Conservation (phyloP, 2,888 invertebrate species). For the Hirtodrosophila alboralis region DNA sequence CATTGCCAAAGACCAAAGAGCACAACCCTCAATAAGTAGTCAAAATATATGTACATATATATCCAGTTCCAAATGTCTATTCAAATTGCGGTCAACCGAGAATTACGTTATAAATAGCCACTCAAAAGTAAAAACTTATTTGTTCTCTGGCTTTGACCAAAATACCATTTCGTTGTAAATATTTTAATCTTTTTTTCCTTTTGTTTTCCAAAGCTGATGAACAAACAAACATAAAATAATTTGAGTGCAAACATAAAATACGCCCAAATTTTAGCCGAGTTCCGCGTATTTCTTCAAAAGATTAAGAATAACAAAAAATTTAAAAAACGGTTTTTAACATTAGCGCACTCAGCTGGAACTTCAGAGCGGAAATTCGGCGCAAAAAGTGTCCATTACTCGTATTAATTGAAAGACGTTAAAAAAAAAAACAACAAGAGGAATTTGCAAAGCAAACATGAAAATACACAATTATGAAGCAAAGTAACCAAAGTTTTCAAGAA, state of each 20-base stretch:
- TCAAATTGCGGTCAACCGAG: slow-evolving; percentile 70
- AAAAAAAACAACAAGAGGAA: slow-evolving; percentile 17
- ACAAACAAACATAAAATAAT: slow-evolving; percentile 8
- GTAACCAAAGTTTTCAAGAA: slow-evolving; percentile 24
- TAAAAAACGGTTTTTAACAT: slow-evolving; percentile 38
- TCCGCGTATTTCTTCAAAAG: slow-evolving; percentile 15
- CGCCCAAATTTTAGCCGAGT: slow-evolving; percentile 23
- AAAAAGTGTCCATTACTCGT: slow-evolving; percentile 74
- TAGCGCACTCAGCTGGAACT: slow-evolving; percentile 70
- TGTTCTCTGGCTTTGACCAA: slow-evolving; percentile 41
- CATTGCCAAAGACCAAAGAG: slow-evolving; percentile 29
- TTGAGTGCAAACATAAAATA: slow-evolving; percentile 29
- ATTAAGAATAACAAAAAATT: slow-evolving; percentile 4
- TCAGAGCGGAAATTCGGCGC: slow-evolving; percentile 54
- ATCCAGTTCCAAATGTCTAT: too few relatives aligned
- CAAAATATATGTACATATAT: slow-evolving; percentile 24
- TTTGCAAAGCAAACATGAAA: slow-evolving; percentile 31
- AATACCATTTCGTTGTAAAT: slow-evolving; percentile 51
- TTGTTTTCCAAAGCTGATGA: slow-evolving; percentile 24
- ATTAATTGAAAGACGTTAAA: slow-evolving; percentile 59
- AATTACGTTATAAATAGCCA: slow-evolving; percentile 67
- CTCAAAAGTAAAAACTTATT: slow-evolving; percentile 54
- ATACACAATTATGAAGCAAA: slow-evolving; percentile 20
- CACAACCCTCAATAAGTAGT: slow-evolving; percentile 52
- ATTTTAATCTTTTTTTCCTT: slow-evolving; percentile 49